phyloP scores from a whole-genome alignment of 2,797 vertebrate species.

The Acanthiza pusilla region DNA sequence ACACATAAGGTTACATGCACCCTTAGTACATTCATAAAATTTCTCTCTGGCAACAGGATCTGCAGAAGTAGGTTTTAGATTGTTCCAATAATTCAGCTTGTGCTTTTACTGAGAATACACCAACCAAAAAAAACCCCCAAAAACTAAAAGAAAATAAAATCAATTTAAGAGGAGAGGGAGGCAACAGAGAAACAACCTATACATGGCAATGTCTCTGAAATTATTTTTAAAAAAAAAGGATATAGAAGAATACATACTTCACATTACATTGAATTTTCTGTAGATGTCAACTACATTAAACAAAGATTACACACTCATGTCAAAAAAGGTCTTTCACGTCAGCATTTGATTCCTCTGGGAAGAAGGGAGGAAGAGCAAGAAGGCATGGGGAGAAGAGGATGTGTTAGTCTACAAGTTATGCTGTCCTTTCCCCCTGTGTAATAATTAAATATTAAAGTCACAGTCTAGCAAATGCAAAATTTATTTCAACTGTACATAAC shows the following conservation, averaged over 20 bases:
- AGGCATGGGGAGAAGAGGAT: slow-evolving; percentile 5
- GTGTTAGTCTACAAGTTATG: background rate
- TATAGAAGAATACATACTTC: background rate
- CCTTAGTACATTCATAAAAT: background rate
- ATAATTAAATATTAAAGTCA: slow-evolving; percentile 81
- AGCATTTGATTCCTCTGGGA: background rate
- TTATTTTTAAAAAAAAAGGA: background rate
- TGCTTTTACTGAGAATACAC: background rate
- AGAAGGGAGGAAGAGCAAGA: background rate
- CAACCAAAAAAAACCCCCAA: background rate
- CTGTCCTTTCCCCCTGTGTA: slow-evolving; percentile 50
- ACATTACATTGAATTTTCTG: background rate
- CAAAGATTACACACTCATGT: background rate
- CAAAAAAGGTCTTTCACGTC: background rate
- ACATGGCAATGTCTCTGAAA: background rate
- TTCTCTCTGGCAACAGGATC: background rate
- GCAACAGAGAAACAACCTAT: background rate
- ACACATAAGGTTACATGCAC: background rate
- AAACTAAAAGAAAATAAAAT: background rate
- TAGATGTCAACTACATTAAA: background rate
- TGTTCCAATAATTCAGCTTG: background rate
- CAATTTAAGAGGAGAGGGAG: background rate
- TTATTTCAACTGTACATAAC: slow-evolving; percentile 97
- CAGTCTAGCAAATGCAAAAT: slow-evolving; percentile 91
- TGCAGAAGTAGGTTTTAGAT: background rate